Conservation (phyloP, 1,140 invertebrate genomes). For the Monomorium pharaonis region DNA sequence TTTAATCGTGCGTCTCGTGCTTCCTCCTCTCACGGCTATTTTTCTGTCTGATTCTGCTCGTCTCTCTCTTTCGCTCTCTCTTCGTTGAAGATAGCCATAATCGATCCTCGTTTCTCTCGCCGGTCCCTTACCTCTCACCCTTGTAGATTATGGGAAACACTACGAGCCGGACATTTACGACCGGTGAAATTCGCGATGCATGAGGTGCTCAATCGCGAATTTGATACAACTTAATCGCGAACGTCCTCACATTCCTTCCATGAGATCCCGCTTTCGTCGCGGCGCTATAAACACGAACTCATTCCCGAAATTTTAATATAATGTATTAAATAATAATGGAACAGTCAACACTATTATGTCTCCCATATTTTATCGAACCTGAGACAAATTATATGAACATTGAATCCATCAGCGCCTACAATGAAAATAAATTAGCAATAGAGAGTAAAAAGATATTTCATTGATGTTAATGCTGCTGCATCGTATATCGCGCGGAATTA, state of each 20-base stretch:
- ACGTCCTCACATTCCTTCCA: slow-evolving; percentile 67
- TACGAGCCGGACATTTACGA: slow-evolving; percentile 75
- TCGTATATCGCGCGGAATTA: slow-evolving; percentile 10
- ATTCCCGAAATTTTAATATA: slow-evolving; percentile 64
- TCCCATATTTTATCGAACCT: neutral
- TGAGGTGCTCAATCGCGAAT: slow-evolving; percentile 77
- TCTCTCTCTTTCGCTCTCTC: slow-evolving; percentile 47
- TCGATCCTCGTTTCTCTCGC: slow-evolving; percentile 1
- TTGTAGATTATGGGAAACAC: slow-evolving; percentile 79
- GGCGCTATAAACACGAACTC: slow-evolving; percentile 63
- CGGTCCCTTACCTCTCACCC: neutral
- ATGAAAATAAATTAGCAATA: neutral
- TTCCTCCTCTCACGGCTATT: neutral
- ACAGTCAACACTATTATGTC: neutral
- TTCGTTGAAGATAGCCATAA: slow-evolving; percentile 5
- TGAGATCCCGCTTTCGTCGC: slow-evolving; percentile 1
- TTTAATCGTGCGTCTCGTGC: slow-evolving; percentile 31
- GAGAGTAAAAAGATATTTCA: neutral
- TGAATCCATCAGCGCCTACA: neutral
- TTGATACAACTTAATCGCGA: slow-evolving; percentile 82
- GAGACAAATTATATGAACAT: neutral
- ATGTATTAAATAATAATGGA: neutral
- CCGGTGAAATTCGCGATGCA: slow-evolving; percentile 73
- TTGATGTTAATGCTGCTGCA: neutral
- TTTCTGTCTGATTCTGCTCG: slow-evolving; percentile 11